These are phyloP conservation scores for Oryzias javanicus DNA, from an alignment of 2,113 vertebrate species.

Conservation along the genomic window DNA sequence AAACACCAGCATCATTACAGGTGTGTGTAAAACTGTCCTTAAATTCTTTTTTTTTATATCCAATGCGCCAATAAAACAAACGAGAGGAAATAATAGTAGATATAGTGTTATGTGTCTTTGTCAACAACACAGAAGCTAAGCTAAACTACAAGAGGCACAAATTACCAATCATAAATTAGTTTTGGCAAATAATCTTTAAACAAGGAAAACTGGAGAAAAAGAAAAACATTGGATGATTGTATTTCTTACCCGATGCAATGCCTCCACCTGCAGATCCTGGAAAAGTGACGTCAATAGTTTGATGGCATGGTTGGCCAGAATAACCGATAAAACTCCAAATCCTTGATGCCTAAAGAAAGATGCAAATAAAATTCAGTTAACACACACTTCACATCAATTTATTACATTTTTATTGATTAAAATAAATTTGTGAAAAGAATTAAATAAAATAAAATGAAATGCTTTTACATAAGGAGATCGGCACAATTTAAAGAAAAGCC, in stretches of 20 bases:
- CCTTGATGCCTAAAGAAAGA: conserved; percentile 86
- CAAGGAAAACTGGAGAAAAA: not conserved
- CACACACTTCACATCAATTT: not conserved
- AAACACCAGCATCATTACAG: not conserved
- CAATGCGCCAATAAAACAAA: not conserved
- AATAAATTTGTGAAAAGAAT: not conserved
- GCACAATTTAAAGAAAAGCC: not conserved
- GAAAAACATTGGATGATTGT: not conserved
- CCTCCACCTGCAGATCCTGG: conserved; percentile 96
- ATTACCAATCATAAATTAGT: no score
- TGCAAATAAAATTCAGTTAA: conserved; percentile 1
- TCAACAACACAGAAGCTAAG: no score
- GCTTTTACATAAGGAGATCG: not conserved
- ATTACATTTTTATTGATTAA: no score
- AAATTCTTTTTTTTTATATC: no score
- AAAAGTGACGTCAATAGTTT: conserved; percentile 93
- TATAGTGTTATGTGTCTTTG: no score
- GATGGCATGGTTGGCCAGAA: conserved; percentile 95
- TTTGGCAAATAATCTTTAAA: no score
- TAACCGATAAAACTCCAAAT: conserved; percentile 94
- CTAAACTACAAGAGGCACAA: no score
- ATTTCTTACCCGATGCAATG: conserved; percentile 86
- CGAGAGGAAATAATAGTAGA: no score
- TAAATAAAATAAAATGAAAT: not conserved
- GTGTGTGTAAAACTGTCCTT: not conserved